These are phyloP conservation scores for Euschistus heros DNA, from an alignment of 1,140 invertebrate species.

Conservation along the genomic window DNA sequence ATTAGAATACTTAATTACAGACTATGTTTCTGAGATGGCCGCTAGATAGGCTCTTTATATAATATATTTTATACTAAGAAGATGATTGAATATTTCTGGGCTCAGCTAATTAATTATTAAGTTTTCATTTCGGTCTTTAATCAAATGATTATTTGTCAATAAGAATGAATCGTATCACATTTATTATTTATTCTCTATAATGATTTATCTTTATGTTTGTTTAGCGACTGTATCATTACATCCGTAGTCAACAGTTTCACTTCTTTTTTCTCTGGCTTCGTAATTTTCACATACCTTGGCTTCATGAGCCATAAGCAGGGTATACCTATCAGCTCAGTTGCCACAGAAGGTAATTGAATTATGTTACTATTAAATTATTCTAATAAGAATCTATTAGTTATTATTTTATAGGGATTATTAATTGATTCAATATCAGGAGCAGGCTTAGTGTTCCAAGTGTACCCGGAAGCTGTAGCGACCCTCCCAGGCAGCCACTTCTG, in stretches of 20 bases:
- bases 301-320: constrained; percentile 78
- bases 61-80: too few relatives aligned
- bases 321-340: constrained; percentile 71
- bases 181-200: too few relatives aligned
- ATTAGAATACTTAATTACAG: too few relatives aligned
- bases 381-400: constrained; percentile 13
- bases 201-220: too few relatives aligned
- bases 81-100: too few relatives aligned
- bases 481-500: constrained; percentile 80
- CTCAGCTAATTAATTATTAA: too few relatives aligned
- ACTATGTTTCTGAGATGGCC: too few relatives aligned
- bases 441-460: constrained; percentile 82
- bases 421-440: constrained; percentile 55
- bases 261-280: constrained; percentile 85
- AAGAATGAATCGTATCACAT: too few relatives aligned
- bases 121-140: too few relatives aligned
- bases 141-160: too few relatives aligned
- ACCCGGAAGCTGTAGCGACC: constrained; percentile 80
- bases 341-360: constrained; percentile 73
- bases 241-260: constrained; percentile 73
- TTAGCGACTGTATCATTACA: constrained; percentile 61
- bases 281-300: constrained; percentile 88
- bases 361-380: not conserved
- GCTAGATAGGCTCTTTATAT: too few relatives aligned
- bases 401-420: constrained; percentile 9